phyloP scores from a whole-genome alignment of 2,888 invertebrate genomes.

The Hirudinaria manillensis region DNA sequence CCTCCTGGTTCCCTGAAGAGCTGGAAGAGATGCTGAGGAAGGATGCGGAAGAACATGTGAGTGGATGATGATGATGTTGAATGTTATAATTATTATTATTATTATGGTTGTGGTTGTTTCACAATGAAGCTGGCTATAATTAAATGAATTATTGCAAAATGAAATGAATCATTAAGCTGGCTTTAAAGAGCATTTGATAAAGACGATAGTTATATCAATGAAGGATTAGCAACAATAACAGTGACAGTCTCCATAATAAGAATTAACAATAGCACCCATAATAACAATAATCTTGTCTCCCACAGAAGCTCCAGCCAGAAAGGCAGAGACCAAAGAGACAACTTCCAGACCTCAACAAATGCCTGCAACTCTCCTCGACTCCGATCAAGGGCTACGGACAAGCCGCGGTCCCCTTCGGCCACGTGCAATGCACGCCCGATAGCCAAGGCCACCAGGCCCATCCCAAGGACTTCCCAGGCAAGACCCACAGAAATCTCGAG shows the following conservation, averaged over 20 bases:
- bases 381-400: background rate
- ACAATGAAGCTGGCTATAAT: too few species aligned
- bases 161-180: too few species aligned
- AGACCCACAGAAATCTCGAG: background rate
- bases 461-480: too few species aligned
- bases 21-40: constrained; percentile 13
- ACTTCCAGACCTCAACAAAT: constrained; percentile 2
- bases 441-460: too few species aligned
- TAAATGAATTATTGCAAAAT: too few species aligned
- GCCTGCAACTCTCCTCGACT: background rate
- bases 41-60: constrained; percentile 2
- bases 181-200: too few species aligned
- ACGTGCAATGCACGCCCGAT: background rate
- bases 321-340: background rate
- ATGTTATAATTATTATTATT: background rate
- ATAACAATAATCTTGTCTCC: too few species aligned
- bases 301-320: background rate
- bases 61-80: background rate
- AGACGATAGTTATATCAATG: too few species aligned
- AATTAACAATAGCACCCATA: too few species aligned
- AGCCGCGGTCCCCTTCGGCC: background rate
- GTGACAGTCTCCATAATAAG: too few species aligned
- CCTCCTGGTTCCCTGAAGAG: background rate
- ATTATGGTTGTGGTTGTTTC: too few species aligned
- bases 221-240: too few species aligned